Evolutionary conservation across 2,797 vertebrate species (phyloP).

Genomic region (Sebastes hopkinsi): DNA sequence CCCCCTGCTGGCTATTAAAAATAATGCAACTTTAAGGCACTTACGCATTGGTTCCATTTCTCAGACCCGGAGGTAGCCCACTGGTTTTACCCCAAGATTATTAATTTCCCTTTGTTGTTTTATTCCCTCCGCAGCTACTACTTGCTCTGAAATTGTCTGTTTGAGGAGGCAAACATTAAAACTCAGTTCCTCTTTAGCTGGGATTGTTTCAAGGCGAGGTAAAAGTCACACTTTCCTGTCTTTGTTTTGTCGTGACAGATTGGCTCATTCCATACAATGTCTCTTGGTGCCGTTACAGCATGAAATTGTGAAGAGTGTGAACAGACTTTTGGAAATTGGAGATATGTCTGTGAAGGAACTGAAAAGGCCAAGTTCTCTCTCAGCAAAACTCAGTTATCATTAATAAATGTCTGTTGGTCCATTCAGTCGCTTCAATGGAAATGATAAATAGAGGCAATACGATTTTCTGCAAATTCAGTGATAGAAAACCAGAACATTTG

Average conservation of each 20-base stretch:
- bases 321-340: slow-evolving; percentile 13
- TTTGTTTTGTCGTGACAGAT: slow-evolving; percentile 18
- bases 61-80: no score
- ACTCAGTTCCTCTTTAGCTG: not conserved
- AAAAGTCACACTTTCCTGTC: slow-evolving; percentile 1
- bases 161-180: not conserved
- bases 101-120: not conserved
- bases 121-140: not conserved
- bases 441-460: slow-evolving; percentile 13
- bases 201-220: not conserved
- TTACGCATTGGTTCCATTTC: no score
- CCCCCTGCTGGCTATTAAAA: no score
- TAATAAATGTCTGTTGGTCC: slow-evolving; percentile 3
- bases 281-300: not conserved
- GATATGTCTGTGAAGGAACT: not conserved
- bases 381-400: not conserved
- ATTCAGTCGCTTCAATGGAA: not conserved
- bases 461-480: slow-evolving; percentile 24
- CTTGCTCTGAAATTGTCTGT: not conserved
- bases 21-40: no score
- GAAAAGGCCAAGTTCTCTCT: not conserved
- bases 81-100: not conserved
- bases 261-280: not conserved
- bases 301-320: slow-evolving; percentile 8
- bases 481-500: not conserved